Evolutionary conservation across 2,888 invertebrate species (phyloP).

Genomic region (Plusia festucae): DNA sequence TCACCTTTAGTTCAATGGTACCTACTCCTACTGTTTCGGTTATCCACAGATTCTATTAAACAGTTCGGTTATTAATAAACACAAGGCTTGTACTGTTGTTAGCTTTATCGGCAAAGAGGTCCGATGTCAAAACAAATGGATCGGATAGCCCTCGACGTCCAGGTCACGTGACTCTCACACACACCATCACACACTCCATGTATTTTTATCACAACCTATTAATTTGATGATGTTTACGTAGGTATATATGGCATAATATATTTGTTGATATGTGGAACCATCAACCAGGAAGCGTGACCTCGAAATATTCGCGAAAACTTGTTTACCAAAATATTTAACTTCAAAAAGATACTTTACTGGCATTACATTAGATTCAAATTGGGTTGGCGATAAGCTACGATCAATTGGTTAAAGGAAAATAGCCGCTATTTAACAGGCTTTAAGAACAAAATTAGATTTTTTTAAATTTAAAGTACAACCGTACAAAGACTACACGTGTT

Average conservation of each 20-base stretch:
- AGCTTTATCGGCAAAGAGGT: not conserved
- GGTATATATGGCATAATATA: constrained; percentile 33
- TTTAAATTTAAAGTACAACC: constrained; percentile 32
- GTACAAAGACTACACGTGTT: constrained; percentile 56
- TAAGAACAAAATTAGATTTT: constrained; percentile 46
- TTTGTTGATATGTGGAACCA: constrained; percentile 45
- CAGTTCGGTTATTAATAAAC: not conserved
- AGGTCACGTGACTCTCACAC: constrained; percentile 18
- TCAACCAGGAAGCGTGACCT: constrained; percentile 58
- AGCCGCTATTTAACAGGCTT: constrained; percentile 30
- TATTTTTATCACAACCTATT: constrained; percentile 38
- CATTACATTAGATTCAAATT: constrained; percentile 33
- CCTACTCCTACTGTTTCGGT: not conserved
- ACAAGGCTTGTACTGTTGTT: not conserved
- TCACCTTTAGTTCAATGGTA: not conserved
- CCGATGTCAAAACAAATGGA: constrained; percentile 13
- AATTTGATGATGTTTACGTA: constrained; percentile 23
- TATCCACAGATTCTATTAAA: not conserved
- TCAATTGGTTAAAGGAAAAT: constrained; percentile 44
- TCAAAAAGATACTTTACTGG: constrained; percentile 35
- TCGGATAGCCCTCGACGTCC: not conserved
- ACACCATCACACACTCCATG: constrained; percentile 16
- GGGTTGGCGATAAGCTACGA: not conserved
- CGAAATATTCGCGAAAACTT: constrained; percentile 57
- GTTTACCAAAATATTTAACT: constrained; percentile 41